Evolutionary conservation across 2,797 vertebrate genomes (phyloP).

Genomic region (Neosilurus mollespiculum): DNA sequence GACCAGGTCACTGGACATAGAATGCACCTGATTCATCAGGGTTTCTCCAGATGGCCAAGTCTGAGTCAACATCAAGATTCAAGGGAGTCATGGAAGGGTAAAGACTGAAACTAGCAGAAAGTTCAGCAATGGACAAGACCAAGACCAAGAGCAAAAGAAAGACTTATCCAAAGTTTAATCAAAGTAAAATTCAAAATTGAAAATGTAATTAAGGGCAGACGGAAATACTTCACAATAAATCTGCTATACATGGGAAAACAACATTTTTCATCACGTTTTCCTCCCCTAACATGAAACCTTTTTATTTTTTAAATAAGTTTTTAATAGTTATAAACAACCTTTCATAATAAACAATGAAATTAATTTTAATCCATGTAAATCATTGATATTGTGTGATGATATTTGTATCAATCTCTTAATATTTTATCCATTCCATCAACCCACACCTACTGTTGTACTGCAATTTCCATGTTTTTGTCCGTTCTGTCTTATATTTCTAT

Average conservation of each 20-base stretch:
- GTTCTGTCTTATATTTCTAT: slow-evolving; percentile 8
- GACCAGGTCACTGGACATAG: not conserved
- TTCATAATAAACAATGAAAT: not conserved
- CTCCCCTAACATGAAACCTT: slow-evolving; percentile 45
- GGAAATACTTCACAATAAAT: slow-evolving; percentile 92
- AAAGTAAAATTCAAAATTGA: not conserved
- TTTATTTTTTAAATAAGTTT: not conserved
- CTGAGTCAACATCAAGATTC: not conserved
- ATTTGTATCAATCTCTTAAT: not conserved
- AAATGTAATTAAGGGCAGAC: slow-evolving; percentile 66
- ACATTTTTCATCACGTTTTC: slow-evolving; percentile 57
- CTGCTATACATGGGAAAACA: slow-evolving; percentile 77
- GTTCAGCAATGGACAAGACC: not conserved
- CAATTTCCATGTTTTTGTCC: not conserved
- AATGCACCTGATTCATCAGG: slow-evolving; percentile 3
- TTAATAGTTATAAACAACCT: no score
- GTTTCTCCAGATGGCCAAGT: slow-evolving; percentile 3
- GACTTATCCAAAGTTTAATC: not conserved
- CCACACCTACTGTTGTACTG: not conserved
- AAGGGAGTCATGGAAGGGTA: not conserved
- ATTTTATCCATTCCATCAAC: not conserved
- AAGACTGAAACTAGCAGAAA: not conserved
- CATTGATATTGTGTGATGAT: not conserved
- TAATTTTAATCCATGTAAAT: not conserved
- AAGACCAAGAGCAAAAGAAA: not conserved